phyloP scores from a whole-genome alignment of 2,888 invertebrate genomes.

The Silvanus unidentatus region DNA sequence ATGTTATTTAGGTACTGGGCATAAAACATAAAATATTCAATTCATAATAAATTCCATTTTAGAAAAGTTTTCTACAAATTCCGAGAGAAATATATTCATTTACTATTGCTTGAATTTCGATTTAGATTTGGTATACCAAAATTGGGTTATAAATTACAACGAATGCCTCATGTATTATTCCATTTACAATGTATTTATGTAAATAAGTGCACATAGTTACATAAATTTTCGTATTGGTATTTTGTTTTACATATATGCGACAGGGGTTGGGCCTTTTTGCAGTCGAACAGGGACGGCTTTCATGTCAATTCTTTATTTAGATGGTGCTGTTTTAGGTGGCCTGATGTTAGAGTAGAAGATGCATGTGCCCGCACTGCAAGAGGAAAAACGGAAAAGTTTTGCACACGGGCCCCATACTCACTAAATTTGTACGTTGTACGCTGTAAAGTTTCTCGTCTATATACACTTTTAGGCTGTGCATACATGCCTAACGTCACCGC shows the following conservation, averaged over 20 bases:
- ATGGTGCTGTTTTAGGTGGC: no score
- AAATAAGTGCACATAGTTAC: constrained; percentile 25
- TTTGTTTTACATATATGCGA: constrained; percentile 20
- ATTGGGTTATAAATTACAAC: constrained; percentile 30
- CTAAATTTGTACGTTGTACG: not conserved
- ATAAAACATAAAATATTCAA: no score
- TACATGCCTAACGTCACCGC: constrained; percentile 5
- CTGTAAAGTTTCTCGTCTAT: not conserved
- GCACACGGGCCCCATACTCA: constrained; percentile 6
- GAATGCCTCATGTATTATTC: constrained; percentile 28
- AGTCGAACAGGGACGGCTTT: no score
- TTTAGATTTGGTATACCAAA: constrained; percentile 16
- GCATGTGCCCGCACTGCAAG: not conserved
- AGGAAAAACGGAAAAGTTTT: constrained; percentile 2
- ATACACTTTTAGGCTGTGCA: constrained; percentile 4
- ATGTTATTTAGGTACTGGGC: no score
- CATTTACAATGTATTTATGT: constrained; percentile 31
- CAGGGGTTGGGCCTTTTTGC: constrained; percentile 1
- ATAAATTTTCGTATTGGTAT: constrained; percentile 19
- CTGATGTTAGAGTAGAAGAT: no score
- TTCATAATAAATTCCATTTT: no score
- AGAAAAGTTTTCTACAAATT: constrained; percentile 6
- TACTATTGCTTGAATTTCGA: constrained; percentile 3
- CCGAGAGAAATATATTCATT: constrained; percentile 5
- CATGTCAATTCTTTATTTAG: no score